Conservation (phyloP, 2,797 vertebrate genomes). For the Spondyliosoma cantharus region DNA sequence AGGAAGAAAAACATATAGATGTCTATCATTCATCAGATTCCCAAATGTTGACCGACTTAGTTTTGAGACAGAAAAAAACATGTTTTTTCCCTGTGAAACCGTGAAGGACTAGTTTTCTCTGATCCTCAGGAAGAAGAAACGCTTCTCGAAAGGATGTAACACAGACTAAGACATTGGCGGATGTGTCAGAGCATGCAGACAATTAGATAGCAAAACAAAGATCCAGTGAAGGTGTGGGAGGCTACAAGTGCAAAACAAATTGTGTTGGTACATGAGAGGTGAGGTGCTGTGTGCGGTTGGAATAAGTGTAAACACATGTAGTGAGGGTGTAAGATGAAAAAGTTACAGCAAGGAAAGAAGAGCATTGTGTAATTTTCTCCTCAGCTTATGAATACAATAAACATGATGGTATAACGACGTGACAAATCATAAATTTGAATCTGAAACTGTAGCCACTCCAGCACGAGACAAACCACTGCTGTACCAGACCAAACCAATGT, state of each 20-base stretch:
- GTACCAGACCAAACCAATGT: constrained; percentile 8
- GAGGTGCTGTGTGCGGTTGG: background rate
- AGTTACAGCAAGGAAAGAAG: background rate
- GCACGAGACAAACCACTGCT: constrained; percentile 7
- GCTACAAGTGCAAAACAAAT: background rate
- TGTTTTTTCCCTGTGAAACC: no score
- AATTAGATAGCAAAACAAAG: background rate
- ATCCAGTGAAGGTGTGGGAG: background rate
- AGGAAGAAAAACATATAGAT: no score
- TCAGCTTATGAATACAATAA: background rate
- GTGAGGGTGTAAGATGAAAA: background rate
- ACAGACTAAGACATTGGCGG: no score
- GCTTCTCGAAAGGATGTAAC: no score
- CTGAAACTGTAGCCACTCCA: background rate
- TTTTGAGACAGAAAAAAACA: no score
- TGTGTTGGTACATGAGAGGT: background rate
- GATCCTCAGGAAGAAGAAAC: background rate
- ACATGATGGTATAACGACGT: background rate
- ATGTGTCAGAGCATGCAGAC: no score
- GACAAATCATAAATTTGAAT: constrained; percentile 3
- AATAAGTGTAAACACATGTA: background rate
- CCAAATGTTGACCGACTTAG: no score
- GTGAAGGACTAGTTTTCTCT: background rate
- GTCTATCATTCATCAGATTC: no score
- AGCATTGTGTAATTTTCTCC: background rate